Evolutionary conservation across 2,888 invertebrate genomes (phyloP).

Genomic region (Anarsia innoxiella): DNA sequence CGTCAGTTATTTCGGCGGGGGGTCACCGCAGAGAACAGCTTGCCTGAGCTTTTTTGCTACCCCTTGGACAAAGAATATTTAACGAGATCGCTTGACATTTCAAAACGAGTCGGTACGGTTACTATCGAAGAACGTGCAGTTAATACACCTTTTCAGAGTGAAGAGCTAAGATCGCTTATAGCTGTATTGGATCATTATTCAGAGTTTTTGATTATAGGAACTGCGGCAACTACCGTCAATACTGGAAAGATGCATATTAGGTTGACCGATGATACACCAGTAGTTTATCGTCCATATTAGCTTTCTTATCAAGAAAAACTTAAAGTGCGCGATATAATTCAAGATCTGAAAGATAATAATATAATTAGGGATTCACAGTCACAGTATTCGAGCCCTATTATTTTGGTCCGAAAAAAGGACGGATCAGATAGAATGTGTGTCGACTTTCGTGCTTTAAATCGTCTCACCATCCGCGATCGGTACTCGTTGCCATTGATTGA

Average conservation of each 20-base stretch:
- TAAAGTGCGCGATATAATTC: conserved; percentile 9
- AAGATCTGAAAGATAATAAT: conserved; percentile 8
- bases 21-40: no score
- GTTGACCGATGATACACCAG: conserved; percentile 1
- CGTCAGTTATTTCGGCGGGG: no score
- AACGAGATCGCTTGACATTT: background rate
- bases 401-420: conserved; percentile 22
- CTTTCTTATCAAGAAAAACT: conserved; percentile 7
- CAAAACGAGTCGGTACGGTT: background rate
- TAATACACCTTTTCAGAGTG: conserved; percentile 2
- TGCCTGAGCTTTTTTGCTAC: no score
- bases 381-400: conserved; percentile 23
- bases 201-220: background rate
- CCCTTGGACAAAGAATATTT: background rate
- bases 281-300: conserved; percentile 9
- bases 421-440: conserved; percentile 9
- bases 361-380: conserved; percentile 17
- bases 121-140: background rate
- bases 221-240: background rate
- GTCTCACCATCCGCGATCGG: conserved; percentile 6
- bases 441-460: conserved; percentile 5
- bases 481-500: conserved; percentile 9
- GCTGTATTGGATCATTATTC: background rate
- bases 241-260: conserved; percentile 4
- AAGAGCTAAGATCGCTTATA: background rate